Evolutionary conservation across 2,113 vertebrate genomes (phyloP), one percentile per base, ranked within the genome.

Genomic region (Poeciliopsis retropinna): DNA sequence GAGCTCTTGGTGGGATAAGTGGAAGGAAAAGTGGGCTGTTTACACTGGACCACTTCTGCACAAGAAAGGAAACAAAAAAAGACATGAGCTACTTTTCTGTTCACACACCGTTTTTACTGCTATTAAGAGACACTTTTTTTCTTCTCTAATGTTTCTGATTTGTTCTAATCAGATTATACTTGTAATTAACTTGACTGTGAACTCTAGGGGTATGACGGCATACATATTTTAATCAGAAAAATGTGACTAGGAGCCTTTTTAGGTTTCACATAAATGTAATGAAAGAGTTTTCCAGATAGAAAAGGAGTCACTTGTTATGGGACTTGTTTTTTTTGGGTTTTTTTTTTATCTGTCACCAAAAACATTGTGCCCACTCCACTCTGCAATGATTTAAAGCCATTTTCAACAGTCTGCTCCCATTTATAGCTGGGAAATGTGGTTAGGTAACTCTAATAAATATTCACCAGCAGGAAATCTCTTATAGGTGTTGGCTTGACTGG

Each of bases 11-110:
- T 0, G 98, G 97, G 86, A 99, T 99, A 41, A 99, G 92, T 0
- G 98, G 98, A 34, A 99, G 93, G 92, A 99, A 99, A 60, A 99
- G 95, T 0, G 97, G 98, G 84, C 96, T 99, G 94, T 95, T 98
- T 76, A 99, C 98, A 3, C 98, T 98, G 88, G 94, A 93, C 97
- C 98, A 97, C 83, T 98, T 98, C 98, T 99, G 79, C 77, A 60
- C 10, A 63, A 61, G 62, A 73, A 25, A 77, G 61, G 39, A 80
- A 22, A 81, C 64, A 80, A 70, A 85, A 9, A 27, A 44, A 75
- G 1, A 39, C 57, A 72, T 72, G 5, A 63, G 22, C 61, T 75
- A 57, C 4, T 14, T 61, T 3, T 25, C 44, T 60, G 41, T 65
- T 47, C n/a, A 62, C 34, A 39, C 11, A 57, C 30, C 63, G 4